Base-by-base conservation (phyloP, 2,113 vertebrate genomes). In the Mustela lutreola region DNA sequence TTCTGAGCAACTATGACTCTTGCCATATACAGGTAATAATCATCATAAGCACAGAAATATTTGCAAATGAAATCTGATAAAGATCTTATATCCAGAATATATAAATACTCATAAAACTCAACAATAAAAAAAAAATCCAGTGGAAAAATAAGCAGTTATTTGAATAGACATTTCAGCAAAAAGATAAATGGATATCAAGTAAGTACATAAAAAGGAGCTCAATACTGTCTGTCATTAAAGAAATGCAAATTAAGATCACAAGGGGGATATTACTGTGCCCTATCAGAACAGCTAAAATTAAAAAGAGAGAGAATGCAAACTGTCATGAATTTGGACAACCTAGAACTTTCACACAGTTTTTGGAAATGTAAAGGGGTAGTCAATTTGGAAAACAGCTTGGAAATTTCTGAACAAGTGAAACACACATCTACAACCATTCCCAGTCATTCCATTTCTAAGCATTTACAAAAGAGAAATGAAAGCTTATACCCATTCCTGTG, bases 81-180 rank as follows among this genome's bases (percentile, higher is more conserved):
- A 85, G 14, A 50, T 71, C 4, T 16, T 71, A 45, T 56, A 63
- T 31, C 16, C 7, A 91, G 53, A 63, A 63, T 42, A 71, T 11
- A 85, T n/a, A 85, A 94, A 79, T 28, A 65, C 60, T 33, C 31
- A 91, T 56, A 94, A 81, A 81, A 62, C 33, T 86, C 73, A 91
- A 50, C 12, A 63, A 65, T 16, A 24, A 16, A 16, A 16, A 36
- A 48, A 67, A 67, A 87, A 26, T 42, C 48, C 63, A 48, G 24
- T 62, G n/a, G n/a, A 21, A 28, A 88, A 81, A 65, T 71, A 89
- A 12, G 28, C 65, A 39, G 26, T 60, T 18, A 28, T 76, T 76
- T 67, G 50, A 89, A 73, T 1, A 63, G 36, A 65, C 2, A 33
- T 48, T 84, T 84, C 5, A 93, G 36, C 12, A 73, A 65, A 80